Base-by-base conservation (phyloP, 2,113 vertebrate species). In the Peromyscus californicus region DNA sequence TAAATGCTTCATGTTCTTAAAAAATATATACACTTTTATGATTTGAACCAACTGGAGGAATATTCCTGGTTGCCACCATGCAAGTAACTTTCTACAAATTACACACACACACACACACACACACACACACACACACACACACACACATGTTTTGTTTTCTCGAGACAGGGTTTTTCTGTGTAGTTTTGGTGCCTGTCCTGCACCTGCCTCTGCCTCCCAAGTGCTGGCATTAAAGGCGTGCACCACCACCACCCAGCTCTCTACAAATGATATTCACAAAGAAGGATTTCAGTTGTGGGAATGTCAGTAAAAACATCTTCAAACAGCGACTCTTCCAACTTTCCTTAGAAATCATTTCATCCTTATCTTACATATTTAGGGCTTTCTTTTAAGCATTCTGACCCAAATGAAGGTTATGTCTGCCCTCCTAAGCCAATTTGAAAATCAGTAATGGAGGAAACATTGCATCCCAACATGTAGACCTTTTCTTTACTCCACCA, bases 361-460 rank as follows among this genome's bases (percentile, higher is more conserved):
- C 61, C 24, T 75, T 74, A 54, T 74, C 17, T 54, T 80, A 17
- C 0, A 76, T 21, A 86, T 24, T 29, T 95, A 57, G 83, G 65
- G 42, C 69, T 83, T 87, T 90, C 51, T 87, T 93, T 78, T 24
- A 89, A 29, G 26, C 45, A 63, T 69, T 42, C 42, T 95, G 80
- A 95, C 69, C 24, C 76, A 95, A 89, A 42, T 36, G 51, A 91
- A 91, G 7, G 13, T 83, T 69, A 87, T 89, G 87, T 94, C 67
- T 92, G 29, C 54, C 45, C 5, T 91, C 19, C 33, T 76, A 80
- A 33, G 79, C 79, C 94, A 92, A 95, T 80, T 93, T 89, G 74
- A 69, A 89, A 93, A 94, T 24, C 19, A 87, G 74, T 57, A 84
- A 92, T 92, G 72, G 54, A 75, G 36, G 42, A 63, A 94, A 63